phyloP scores from a whole-genome alignment of 2,888 invertebrate genomes.

The Dicranocentrus wangi region DNA sequence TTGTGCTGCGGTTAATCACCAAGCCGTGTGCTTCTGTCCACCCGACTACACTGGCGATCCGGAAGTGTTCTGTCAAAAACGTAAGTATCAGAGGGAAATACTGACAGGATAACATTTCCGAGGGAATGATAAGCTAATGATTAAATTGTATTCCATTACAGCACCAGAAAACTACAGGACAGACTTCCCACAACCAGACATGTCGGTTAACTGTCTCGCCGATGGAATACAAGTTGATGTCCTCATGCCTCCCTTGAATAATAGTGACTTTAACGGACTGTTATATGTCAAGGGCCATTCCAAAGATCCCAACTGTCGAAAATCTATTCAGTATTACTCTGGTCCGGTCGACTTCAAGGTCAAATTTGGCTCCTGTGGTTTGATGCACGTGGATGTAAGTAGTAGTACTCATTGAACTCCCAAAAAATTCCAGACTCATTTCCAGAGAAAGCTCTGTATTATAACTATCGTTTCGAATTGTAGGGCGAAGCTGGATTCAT shows the following conservation, averaged over 20 bases:
- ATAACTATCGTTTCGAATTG: conserved; percentile 7
- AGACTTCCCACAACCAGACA: conserved; percentile 88
- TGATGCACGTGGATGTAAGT: conserved; percentile 90
- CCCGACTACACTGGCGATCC: not conserved
- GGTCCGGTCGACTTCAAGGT: conserved; percentile 88
- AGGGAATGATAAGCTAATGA: too few relatives aligned
- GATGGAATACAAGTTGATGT: conserved; percentile 92
- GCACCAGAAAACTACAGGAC: too few relatives aligned
- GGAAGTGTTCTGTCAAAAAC: conserved; percentile 39
- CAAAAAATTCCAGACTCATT: not conserved
- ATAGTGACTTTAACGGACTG: conserved; percentile 88
- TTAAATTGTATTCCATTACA: too few relatives aligned
- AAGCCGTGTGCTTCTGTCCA: conserved; percentile 85
- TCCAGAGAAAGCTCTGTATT: not conserved
- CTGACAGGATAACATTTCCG: too few relatives aligned
- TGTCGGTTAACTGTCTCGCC: conserved; percentile 91
- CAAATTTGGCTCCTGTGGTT: conserved; percentile 91
- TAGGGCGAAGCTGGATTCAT: conserved; percentile 94
- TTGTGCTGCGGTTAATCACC: conserved; percentile 86
- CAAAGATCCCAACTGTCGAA: conserved; percentile 91
- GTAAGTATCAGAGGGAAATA: too few relatives aligned
- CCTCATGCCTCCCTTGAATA: conserved; percentile 77
- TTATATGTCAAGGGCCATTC: conserved; percentile 95
- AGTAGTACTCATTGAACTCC: not conserved
- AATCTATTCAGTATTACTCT: conserved; percentile 83